phyloP scores from a whole-genome alignment of 2,797 vertebrate species.

The Parambassis ranga region DNA sequence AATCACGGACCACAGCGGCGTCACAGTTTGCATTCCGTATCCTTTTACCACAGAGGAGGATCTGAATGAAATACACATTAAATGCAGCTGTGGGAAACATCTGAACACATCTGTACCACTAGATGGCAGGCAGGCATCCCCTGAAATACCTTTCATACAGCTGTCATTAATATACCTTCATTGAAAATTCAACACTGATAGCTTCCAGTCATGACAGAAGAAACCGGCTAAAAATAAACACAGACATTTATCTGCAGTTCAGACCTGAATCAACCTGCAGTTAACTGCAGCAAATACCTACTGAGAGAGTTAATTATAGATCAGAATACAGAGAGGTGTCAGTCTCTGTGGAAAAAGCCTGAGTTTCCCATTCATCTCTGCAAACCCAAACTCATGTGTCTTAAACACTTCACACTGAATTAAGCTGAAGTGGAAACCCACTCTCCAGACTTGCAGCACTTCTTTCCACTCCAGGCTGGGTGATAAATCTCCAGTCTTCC shows the following conservation, averaged over 20 bases:
- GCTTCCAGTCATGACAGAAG: background rate
- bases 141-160: conserved; percentile 7
- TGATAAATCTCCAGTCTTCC: conserved; percentile 55
- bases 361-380: conserved; percentile 54
- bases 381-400: conserved; percentile 42
- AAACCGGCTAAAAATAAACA: background rate
- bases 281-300: background rate
- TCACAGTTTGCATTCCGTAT: background rate
- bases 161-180: conserved; percentile 21
- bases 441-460: conserved; percentile 52
- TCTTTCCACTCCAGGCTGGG: conserved; percentile 56
- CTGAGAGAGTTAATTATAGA: conserved; percentile 19
- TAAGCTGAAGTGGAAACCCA: conserved; percentile 62
- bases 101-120: conserved; percentile 58
- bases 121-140: conserved; percentile 62
- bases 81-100: conserved; percentile 45
- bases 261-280: conserved; percentile 2
- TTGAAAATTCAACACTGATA: conserved; percentile 1
- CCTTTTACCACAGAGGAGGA: background rate
- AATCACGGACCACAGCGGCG: background rate
- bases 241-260: background rate
- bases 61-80: background rate
- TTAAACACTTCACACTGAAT: conserved; percentile 69
- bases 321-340: conserved; percentile 37
- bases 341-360: conserved; percentile 32